phyloP scores from a whole-genome alignment of 1,140 invertebrate species.

The Drosophila pandora region DNA sequence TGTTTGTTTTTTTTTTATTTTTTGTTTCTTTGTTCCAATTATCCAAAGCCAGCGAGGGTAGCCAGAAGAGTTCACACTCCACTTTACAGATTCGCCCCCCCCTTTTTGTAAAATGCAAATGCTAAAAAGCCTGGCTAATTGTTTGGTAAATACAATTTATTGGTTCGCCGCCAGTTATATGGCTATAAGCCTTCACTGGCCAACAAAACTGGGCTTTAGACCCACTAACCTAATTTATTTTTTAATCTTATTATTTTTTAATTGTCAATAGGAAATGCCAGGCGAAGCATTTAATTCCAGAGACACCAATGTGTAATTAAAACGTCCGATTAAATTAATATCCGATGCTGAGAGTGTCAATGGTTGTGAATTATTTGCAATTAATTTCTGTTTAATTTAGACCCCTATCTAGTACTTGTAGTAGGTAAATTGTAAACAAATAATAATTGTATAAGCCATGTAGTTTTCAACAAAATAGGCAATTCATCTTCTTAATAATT shows the following conservation, averaged over 20 bases:
- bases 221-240: not conserved
- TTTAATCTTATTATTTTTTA: too few species aligned
- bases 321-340: not conserved
- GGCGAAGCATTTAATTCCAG: not conserved
- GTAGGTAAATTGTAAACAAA: not conserved
- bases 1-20: too few species aligned
- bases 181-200: conserved; percentile 28
- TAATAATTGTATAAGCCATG: not conserved
- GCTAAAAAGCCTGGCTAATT: conserved; percentile 30
- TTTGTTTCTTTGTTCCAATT: conserved; percentile 44
- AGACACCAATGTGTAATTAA: not conserved
- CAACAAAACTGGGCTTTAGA: conserved; percentile 14
- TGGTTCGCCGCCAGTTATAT: conserved; percentile 26
- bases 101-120: not conserved
- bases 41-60: conserved; percentile 17
- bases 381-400: not conserved
- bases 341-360: not conserved
- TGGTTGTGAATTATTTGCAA: not conserved
- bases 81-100: not conserved
- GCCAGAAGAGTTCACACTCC: not conserved
- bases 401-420: too few species aligned
- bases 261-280: not conserved
- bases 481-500: not conserved
- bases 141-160: conserved; percentile 31
- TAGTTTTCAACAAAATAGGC: not conserved